Base-by-base conservation (phyloP, 2,888 invertebrate species). In the Callinectes sapidus region DNA sequence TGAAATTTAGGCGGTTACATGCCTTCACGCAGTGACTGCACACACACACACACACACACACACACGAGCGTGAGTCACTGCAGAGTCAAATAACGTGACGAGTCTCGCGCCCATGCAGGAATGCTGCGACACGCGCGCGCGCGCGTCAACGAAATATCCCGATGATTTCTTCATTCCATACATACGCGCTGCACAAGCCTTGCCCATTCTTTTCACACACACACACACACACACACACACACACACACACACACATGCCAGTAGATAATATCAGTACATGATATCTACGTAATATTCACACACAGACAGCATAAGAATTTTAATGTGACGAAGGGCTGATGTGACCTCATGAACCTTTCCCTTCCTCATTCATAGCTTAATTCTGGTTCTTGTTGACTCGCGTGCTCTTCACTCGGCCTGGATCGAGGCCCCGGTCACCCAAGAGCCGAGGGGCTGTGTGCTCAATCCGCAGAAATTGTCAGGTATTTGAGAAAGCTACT, bases 201-300 rank as follows among this genome's bases (percentile, higher is more conserved):
- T 28, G 18, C 16, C 88, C 23, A 28, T 10, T 18, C n/a, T 35
- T 35, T 18, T 35, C n/a, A n/a, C 54, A 87, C 48, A 48, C 48
- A 88, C 55, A 88, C 77, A 81, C 77, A 81, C 28, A 32, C 81
- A 81, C 81, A 35, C 81, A 81, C 81, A 81, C 81, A 81, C 81
- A 81, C 81, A 81, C 81, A 81, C 81, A 81, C 81, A 81, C 32
- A 81, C 35, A 81, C 32, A 39, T 39, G 39, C 39, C 39, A 39
- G 2, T 39, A 39, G 5, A 39, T 39, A 13, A 28, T 28, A 28
- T 10, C 10, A 71, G 28, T n/a, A 28, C 71, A 71, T 28, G 0
- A 18, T 3, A 23, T 10, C 16, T 61, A 61, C 61, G 10, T 61
- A 23, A 61, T 61, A 5, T 61, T 18, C 18, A 61, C 18, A 61